These are phyloP conservation scores for Phylloscopus collybita DNA, from an alignment of 2,797 vertebrate genomes.

Conservation along the genomic window DNA sequence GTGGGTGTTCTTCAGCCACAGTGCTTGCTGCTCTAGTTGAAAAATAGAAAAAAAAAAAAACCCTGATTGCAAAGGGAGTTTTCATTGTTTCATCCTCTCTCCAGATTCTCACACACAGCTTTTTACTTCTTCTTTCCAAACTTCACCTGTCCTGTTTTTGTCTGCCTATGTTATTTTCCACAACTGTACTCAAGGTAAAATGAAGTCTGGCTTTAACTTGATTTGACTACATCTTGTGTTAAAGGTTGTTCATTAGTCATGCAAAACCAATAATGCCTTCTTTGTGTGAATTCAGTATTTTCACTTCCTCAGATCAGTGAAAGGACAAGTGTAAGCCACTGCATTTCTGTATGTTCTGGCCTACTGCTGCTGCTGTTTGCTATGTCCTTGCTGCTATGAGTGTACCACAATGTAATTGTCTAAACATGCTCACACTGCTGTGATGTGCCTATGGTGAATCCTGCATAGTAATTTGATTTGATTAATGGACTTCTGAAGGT, in stretches of 20 bases:
- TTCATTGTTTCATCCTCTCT: background rate
- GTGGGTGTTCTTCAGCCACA: background rate
- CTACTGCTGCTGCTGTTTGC: constrained; percentile 42
- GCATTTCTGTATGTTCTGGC: background rate
- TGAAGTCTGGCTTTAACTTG: background rate
- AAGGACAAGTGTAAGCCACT: background rate
- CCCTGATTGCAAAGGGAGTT: background rate
- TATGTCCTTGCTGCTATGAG: constrained; percentile 55
- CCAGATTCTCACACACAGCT: background rate
- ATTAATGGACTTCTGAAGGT: constrained; percentile 72
- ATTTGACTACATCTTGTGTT: background rate
- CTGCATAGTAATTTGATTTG: constrained; percentile 65
- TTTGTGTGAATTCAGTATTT: constrained; percentile 18
- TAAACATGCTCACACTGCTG: constrained; percentile 44
- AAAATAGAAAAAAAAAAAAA: background rate
- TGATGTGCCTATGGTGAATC: constrained; percentile 51
- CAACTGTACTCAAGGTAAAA: background rate
- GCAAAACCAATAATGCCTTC: background rate
- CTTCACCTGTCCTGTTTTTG: background rate
- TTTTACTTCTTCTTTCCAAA: background rate
- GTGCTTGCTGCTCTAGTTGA: background rate
- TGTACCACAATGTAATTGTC: constrained; percentile 45
- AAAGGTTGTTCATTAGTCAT: background rate
- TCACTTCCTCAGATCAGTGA: background rate
- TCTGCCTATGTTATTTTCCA: background rate